Conservation (phyloP, 1,140 invertebrate species). For the fruit fly (Drosophila melanogaster) region Release_6_plus_ISO1_MT NT_033777.3:23732001-23732500, state of each 20-base stretch:
- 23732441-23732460: slow-evolving; percentile 91
- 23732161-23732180: slow-evolving; percentile 96
- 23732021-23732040: not conserved
- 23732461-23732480: slow-evolving; percentile 94
- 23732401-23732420: slow-evolving; percentile 91
- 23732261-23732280: slow-evolving; percentile 90
- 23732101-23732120: slow-evolving; percentile 92
- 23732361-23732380: slow-evolving; percentile 96
- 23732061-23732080: slow-evolving; percentile 97
- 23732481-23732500: slow-evolving; percentile 94
- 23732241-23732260: slow-evolving; percentile 97
- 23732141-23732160: slow-evolving; percentile 98
- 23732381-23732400: slow-evolving; percentile 93
- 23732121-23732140: slow-evolving; percentile 98
- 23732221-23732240: slow-evolving; percentile 94
- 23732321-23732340: slow-evolving; percentile 96
- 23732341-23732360: slow-evolving; percentile 94
- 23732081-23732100: slow-evolving; percentile 94
- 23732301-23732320: slow-evolving; percentile 97
- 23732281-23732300: slow-evolving; percentile 90
- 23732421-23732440: slow-evolving; percentile 92
- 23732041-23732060: slow-evolving; percentile 92
- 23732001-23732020: too few species aligned
- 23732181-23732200: slow-evolving; percentile 96
- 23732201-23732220: slow-evolving; percentile 87